These are phyloP conservation scores for Syngnathus acus DNA, from an alignment of 2,797 vertebrate genomes.

Conservation along the genomic window DNA sequence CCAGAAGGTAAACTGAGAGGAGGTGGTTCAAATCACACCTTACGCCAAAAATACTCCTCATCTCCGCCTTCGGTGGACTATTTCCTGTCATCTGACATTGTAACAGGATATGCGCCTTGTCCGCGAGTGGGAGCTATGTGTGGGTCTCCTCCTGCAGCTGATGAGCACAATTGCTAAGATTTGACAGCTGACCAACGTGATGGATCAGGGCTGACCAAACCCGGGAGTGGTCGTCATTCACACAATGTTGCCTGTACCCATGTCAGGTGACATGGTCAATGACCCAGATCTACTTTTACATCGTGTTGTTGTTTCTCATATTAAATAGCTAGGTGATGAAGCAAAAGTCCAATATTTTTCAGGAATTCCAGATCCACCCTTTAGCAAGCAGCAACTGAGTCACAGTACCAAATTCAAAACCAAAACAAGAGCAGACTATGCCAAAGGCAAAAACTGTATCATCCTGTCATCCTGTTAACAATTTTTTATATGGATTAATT, in stretches of 20 bases:
- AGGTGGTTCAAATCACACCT: conserved; percentile 24
- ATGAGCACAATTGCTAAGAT: not conserved
- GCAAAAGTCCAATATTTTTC: too few species aligned
- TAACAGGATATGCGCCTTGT: not conserved
- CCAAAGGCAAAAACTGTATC: not conserved
- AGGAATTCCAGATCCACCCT: not conserved
- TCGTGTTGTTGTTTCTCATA: too few species aligned
- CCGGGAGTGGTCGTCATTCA: too few species aligned
- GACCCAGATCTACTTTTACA: too few species aligned
- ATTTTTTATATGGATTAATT: too few species aligned
- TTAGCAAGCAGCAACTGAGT: not conserved
- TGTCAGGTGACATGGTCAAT: too few species aligned
- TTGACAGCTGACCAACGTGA: not conserved
- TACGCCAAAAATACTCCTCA: conserved; percentile 23
- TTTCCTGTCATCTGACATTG: conserved; percentile 9
- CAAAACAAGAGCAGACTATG: not conserved
- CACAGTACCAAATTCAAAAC: not conserved
- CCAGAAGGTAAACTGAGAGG: conserved; percentile 17
- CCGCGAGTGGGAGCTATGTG: not conserved
- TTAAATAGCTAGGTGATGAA: too few species aligned
- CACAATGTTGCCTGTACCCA: too few species aligned
- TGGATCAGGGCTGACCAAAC: not conserved
- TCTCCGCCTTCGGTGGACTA: conserved; percentile 1
- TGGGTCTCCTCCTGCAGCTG: not conserved
- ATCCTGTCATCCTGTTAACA: too few species aligned